Percentiles rank a stretch among this genome's conserved stretches.
These are phyloP conservation scores for Sminthurides aquaticus DNA, from an alignment of 2,888 invertebrate species.

Conservation along the genomic window DNA sequence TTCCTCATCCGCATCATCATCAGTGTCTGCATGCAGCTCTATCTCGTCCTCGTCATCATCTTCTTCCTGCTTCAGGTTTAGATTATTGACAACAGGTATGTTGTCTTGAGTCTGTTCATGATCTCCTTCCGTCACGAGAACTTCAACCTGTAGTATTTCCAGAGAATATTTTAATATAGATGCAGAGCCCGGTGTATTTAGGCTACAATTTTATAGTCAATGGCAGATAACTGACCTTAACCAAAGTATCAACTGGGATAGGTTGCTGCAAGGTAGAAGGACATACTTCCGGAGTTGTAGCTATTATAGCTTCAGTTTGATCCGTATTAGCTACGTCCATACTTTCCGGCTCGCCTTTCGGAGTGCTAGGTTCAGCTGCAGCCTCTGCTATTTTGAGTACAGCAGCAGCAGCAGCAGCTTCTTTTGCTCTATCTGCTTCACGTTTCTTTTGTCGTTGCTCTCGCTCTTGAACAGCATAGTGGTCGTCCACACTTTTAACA, in stretches of 20 bases:
- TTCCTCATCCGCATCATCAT: conserved; percentile 26
- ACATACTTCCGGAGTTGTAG: too few species aligned
- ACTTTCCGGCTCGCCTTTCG: neutral
- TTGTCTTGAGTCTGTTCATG: neutral
- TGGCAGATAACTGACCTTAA: too few species aligned
- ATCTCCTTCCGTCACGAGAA: conserved; percentile 16
- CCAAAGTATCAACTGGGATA: too few species aligned
- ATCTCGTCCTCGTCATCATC: conserved; percentile 43
- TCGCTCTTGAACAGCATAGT: conserved; percentile 26
- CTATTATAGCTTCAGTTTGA: too few species aligned
- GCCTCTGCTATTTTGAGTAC: conserved; percentile 8
- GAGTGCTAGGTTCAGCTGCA: neutral
- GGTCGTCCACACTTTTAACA: conserved; percentile 40
- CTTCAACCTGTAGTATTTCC: too few species aligned
- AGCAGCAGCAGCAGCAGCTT: conserved; percentile 6
- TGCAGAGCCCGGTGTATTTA: too few species aligned
- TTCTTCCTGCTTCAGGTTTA: conserved; percentile 24
- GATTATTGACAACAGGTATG: conserved; percentile 9
- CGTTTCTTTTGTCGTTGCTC: conserved; percentile 27
- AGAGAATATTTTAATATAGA: too few species aligned
- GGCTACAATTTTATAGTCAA: too few species aligned
- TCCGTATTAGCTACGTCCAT: neutral
- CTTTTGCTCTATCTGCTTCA: conserved; percentile 22
- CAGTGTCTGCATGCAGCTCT: conserved; percentile 42
- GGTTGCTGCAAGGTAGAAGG: too few species aligned